Conservation (phyloP, 2,113 vertebrate species). For the Pelobates fuscus region DNA sequence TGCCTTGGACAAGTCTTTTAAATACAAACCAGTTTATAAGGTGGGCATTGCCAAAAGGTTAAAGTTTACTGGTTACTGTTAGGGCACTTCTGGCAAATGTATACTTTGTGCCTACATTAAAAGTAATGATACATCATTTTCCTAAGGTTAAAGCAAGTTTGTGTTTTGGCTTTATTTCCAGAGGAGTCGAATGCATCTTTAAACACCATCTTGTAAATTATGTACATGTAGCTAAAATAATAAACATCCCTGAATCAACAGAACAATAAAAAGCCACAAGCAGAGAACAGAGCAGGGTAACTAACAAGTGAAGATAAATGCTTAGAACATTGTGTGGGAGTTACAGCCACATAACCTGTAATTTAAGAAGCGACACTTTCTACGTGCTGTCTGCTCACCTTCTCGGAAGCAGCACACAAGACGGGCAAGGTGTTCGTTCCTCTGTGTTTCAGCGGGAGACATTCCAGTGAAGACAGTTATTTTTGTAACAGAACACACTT, state of each 20-base stretch:
- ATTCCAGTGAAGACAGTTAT: neutral
- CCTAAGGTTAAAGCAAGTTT: too few species aligned
- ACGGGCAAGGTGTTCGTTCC: neutral
- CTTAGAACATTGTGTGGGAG: slow-evolving; percentile 40
- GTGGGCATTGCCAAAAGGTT: too few species aligned
- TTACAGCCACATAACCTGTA: slow-evolving; percentile 9
- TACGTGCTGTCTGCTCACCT: neutral
- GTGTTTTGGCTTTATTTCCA: too few species aligned
- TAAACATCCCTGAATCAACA: neutral
- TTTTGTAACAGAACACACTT: too few species aligned
- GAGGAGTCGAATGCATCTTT: too few species aligned
- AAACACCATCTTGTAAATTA: too few species aligned
- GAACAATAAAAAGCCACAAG: slow-evolving; percentile 10
- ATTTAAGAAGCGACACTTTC: slow-evolving; percentile 24
- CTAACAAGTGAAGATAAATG: slow-evolving; percentile 7
- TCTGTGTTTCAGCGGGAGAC: neutral
- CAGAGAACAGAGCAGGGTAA: neutral
- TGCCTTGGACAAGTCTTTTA: too few species aligned
- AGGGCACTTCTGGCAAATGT: too few species aligned
- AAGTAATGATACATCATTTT: too few species aligned
- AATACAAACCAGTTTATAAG: too few species aligned
- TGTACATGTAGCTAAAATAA: neutral
- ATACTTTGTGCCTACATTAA: too few species aligned
- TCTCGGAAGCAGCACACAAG: neutral
- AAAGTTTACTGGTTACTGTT: too few species aligned